phyloP scores from a whole-genome alignment of 1,140 invertebrate species.

The Bombus cullumanus region DNA sequence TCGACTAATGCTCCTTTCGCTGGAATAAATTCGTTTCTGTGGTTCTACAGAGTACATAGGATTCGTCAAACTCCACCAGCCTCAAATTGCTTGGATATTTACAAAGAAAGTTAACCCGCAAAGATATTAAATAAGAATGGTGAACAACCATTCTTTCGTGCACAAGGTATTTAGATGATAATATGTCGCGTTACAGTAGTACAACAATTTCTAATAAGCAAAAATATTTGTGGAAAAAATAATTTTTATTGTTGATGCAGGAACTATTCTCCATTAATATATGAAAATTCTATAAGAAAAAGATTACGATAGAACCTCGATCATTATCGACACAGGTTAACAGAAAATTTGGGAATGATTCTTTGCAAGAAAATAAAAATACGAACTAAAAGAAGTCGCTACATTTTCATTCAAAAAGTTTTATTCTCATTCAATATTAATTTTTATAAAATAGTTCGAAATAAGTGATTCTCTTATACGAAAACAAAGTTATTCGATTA shows the following conservation, averaged over 20 bases:
- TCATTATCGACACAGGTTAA: too few species aligned
- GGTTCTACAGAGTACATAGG: background rate
- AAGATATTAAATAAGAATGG: background rate
- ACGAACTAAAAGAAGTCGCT: too few species aligned
- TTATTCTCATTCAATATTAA: background rate
- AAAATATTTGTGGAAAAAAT: background rate
- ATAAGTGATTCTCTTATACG: too few species aligned
- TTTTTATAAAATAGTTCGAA: too few species aligned
- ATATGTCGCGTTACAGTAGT: background rate
- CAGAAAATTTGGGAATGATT: too few species aligned
- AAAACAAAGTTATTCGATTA: too few species aligned
- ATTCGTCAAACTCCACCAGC: background rate
- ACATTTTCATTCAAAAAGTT: too few species aligned
- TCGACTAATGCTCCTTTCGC: background rate
- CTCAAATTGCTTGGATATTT: background rate
- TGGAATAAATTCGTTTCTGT: constrained; percentile 11
- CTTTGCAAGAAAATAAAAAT: too few species aligned
- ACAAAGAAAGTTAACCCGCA: constrained; percentile 3
- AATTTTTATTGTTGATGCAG: background rate
- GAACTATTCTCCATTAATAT: background rate
- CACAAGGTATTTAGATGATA: too few species aligned
- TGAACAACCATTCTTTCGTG: too few species aligned
- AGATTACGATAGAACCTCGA: too few species aligned
- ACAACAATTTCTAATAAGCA: background rate
- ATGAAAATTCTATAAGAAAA: background rate